Base-by-base conservation (phyloP, 23 tunicate species). In the Trididemnum miniatum region DNA sequence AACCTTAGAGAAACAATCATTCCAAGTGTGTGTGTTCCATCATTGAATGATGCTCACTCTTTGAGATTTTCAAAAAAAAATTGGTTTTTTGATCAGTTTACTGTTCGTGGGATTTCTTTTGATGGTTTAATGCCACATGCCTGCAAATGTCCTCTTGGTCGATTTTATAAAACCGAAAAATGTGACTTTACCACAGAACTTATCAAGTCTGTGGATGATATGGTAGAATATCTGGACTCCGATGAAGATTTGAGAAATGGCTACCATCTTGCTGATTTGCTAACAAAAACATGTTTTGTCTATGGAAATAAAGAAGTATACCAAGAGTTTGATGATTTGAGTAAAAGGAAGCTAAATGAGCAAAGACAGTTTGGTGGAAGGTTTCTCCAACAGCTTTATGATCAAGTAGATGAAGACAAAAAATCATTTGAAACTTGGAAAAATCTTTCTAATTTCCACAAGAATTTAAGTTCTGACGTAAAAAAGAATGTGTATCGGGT, bases 61-160 rank as follows among this genome's bases (percentile, higher is more conserved):
- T 22, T 49, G 1, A 51, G 26, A 5, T 31, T 12, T 12, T 2
- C 4, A 5, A 4, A 31, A 4, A 31, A 32, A 31, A 59, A 81
- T 36, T 87, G 92, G 86, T 87, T 80, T 65, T 80, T 33, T 39
- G 92, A 87, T 60, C 40, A 31, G 33, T 73, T 71, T 34, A 87
- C 92, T n/a, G 80, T 77, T 0, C 26, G 82, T 18, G 92, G 92
- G 26, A 73, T 87, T 0, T 80, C 76, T 22, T 81, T 75, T 64
- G 92, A 87, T 73, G 92, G 92, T 3, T 63, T 80, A 79, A 77
- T 65, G 39, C 82, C 92, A 28, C 73, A 80, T 39, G 85, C 92
- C 0, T 74, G 92, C 50, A 87, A 72, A 40, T 33, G 29, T 49
- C 92, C 92, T 36, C 59, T 87, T 12, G 92, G 92, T 2, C 32